Evolutionary conservation across 2,888 invertebrate genomes (phyloP).

Genomic region (Amorpha juglandis): DNA sequence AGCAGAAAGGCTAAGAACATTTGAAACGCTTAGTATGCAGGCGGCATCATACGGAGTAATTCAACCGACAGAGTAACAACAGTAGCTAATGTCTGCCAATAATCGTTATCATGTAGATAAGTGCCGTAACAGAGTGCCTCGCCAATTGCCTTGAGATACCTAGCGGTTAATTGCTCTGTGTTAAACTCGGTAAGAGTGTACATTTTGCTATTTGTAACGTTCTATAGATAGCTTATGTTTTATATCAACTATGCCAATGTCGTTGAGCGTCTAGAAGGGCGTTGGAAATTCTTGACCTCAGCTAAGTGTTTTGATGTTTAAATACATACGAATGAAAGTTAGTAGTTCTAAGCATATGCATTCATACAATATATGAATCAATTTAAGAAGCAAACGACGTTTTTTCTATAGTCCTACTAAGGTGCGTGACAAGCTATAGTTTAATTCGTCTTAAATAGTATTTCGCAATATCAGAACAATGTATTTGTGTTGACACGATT

Average conservation of each 20-base stretch:
- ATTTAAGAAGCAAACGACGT: no score
- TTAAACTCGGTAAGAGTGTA: conserved; percentile 4
- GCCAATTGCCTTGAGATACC: conserved; percentile 69
- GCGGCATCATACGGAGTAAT: conserved; percentile 49
- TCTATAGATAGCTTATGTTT: conserved; percentile 18
- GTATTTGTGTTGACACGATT: not conserved
- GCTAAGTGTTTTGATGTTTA: no score
- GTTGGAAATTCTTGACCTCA: no score
- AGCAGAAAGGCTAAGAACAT: conserved; percentile 32
- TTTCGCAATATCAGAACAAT: not conserved
- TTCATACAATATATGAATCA: no score
- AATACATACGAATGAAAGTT: no score
- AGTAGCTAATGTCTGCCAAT: conserved; percentile 71
- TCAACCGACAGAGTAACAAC: conserved; percentile 58
- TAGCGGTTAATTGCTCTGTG: conserved; percentile 55
- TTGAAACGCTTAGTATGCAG: conserved; percentile 57
- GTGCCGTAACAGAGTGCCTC: conserved; percentile 62
- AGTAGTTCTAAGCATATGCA: no score
- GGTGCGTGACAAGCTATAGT: no score
- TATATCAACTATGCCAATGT: not conserved
- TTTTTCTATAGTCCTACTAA: no score
- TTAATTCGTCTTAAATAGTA: no score
- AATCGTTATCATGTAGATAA: conserved; percentile 75
- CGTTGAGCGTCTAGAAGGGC: not conserved
- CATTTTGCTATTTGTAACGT: not conserved